Percentiles rank a stretch among this genome's conserved stretches.
Evolutionary conservation across 2,888 invertebrate species (phyloP).

Genomic region (Tigriopus californicus): DNA sequence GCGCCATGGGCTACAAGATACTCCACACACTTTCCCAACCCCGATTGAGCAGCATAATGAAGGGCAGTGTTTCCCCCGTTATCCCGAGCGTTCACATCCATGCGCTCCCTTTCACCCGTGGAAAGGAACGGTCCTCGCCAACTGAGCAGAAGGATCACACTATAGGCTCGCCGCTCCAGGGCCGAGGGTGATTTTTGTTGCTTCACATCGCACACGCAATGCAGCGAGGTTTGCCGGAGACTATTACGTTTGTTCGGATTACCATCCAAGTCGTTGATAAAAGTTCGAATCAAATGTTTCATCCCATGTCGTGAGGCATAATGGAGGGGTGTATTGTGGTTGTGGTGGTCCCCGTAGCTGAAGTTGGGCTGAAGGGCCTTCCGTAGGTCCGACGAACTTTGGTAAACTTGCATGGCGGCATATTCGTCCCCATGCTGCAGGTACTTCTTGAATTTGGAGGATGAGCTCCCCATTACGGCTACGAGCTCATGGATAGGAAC

Average conservation of each 20-base stretch:
- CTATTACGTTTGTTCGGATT: slow-evolving; percentile 48
- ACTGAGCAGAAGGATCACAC: slow-evolving; percentile 40
- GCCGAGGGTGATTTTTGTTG: slow-evolving; percentile 30
- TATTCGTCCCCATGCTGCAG: slow-evolving; percentile 48
- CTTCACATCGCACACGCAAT: slow-evolving; percentile 38
- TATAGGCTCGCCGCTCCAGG: slow-evolving; percentile 38
- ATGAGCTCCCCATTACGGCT: slow-evolving; percentile 41
- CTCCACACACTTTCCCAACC: slow-evolving; percentile 42
- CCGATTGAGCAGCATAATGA: slow-evolving; percentile 43
- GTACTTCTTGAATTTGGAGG: slow-evolving; percentile 47
- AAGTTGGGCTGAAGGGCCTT: slow-evolving; percentile 44
- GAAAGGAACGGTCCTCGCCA: slow-evolving; percentile 38
- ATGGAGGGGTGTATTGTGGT: slow-evolving; percentile 46
- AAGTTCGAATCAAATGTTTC: slow-evolving; percentile 42
- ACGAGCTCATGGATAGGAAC: not conserved
- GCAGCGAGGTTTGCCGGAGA: slow-evolving; percentile 41
- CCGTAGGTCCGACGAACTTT: slow-evolving; percentile 40
- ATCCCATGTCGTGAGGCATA: slow-evolving; percentile 44
- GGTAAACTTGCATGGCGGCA: slow-evolving; percentile 44
- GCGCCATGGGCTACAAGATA: slow-evolving; percentile 39
- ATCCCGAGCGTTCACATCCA: slow-evolving; percentile 39
- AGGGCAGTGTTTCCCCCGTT: slow-evolving; percentile 44
- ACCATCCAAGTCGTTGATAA: slow-evolving; percentile 41
- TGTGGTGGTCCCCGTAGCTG: slow-evolving; percentile 43
- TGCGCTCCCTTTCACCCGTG: slow-evolving; percentile 36